Conservation (phyloP, 2,888 invertebrate species). For the Drosophila tanythrix region DNA sequence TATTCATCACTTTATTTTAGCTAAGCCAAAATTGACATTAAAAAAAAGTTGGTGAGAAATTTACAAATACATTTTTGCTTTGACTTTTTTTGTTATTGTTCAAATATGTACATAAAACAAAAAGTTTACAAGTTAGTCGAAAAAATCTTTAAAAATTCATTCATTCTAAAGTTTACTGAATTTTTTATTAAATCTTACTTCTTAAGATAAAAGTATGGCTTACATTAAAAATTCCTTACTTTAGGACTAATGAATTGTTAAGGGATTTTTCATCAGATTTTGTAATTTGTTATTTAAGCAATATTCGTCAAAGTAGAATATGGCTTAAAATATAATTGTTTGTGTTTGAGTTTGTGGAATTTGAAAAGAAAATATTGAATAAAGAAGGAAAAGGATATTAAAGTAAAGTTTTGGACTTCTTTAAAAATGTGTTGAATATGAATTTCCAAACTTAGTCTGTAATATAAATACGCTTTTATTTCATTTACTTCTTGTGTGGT, state of each 20-base stretch:
- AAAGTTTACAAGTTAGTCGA: neutral
- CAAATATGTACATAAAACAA: neutral
- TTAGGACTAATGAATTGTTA: neutral
- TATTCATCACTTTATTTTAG: neutral
- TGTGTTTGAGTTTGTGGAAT: neutral
- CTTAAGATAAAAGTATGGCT: neutral
- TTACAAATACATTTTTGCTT: neutral
- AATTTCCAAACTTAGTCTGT: neutral
- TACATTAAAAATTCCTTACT: neutral
- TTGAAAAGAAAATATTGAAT: neutral
- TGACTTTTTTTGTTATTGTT: neutral
- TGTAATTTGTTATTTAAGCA: neutral
- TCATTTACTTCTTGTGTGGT: conserved; percentile 31
- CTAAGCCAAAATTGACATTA: neutral
- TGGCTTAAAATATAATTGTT: neutral
- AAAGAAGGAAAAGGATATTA: neutral
- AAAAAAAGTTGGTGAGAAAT: neutral
- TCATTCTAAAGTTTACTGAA: neutral
- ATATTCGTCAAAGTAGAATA: neutral
- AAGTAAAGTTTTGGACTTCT: neutral
- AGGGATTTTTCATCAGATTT: neutral
- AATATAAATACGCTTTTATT: neutral
- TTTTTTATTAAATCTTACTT: neutral
- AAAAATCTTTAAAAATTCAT: neutral
- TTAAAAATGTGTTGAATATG: neutral